These are phyloP conservation scores for Globia sparganii DNA, from an alignment of 2,888 invertebrate species.

Conservation along the genomic window DNA sequence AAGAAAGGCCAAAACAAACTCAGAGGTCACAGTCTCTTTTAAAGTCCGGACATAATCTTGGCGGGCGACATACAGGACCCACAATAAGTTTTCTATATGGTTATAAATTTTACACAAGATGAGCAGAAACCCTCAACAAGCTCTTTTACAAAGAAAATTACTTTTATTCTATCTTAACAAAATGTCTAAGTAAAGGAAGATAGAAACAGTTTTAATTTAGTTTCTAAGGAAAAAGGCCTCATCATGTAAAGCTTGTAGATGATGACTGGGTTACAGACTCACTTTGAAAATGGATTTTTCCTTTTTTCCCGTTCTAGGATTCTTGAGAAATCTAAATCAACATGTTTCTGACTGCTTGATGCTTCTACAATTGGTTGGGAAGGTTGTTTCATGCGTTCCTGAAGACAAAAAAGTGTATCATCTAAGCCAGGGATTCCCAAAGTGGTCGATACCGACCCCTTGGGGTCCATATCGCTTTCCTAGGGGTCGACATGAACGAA, in stretches of 20 bases:
- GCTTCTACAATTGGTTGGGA: constrained; percentile 74
- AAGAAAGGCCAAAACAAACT: too few relatives aligned
- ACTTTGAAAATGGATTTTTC: constrained; percentile 94
- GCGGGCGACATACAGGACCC: background rate
- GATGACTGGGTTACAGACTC: constrained; percentile 66
- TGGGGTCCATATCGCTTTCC: too few relatives aligned
- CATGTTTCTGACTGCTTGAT: constrained; percentile 70
- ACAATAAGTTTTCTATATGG: background rate
- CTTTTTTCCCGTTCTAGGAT: constrained; percentile 91
- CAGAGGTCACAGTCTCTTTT: background rate
- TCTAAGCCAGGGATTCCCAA: too few relatives aligned
- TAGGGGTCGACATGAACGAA: too few relatives aligned
- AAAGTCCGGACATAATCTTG: background rate
- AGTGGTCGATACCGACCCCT: too few relatives aligned
- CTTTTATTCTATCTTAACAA: background rate
- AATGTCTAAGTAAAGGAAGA: background rate
- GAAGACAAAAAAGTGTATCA: background rate
- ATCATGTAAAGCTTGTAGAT: background rate
- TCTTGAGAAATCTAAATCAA: constrained; percentile 87
- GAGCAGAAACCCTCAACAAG: background rate
- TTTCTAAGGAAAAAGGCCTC: background rate
- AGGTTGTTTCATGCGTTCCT: constrained; percentile 88
- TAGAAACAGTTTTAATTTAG: background rate
- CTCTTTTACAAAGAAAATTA: background rate
- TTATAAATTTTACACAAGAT: background rate